phyloP scores from a whole-genome alignment of 2,888 invertebrate genomes.

The Phragmatobia fuliginosa region DNA sequence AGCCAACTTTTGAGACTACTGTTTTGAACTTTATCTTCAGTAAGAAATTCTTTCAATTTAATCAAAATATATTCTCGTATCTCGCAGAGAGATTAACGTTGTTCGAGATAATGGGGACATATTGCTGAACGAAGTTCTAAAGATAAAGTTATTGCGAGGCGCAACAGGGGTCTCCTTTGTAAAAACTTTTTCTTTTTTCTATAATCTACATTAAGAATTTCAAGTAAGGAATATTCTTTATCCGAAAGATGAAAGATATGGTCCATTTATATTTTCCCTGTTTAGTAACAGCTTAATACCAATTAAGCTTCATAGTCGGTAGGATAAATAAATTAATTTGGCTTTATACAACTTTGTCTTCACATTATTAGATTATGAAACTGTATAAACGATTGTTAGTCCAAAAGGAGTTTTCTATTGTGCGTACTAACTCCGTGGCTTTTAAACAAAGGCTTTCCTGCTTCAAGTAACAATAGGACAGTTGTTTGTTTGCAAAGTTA shows the following conservation, averaged over 20 bases:
- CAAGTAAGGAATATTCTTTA: constrained; percentile 20
- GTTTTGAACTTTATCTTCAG: neutral
- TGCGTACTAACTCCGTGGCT: neutral
- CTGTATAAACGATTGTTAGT: neutral
- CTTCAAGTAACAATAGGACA: constrained; percentile 31
- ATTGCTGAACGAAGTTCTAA: constrained; percentile 42
- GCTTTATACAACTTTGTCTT: neutral
- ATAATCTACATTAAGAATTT: constrained; percentile 19
- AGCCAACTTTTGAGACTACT: neutral
- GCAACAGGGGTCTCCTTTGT: constrained; percentile 26
- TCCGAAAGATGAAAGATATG: neutral
- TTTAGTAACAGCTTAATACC: too few relatives aligned
- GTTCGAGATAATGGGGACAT: constrained; percentile 36
- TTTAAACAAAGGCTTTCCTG: constrained; percentile 28
- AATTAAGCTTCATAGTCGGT: neutral
- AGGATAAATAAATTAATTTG: constrained; percentile 6
- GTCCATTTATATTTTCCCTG: constrained; percentile 21
- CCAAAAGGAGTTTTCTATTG: neutral
- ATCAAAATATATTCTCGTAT: constrained; percentile 31
- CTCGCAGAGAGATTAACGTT: constrained; percentile 31
- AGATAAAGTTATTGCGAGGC: constrained; percentile 34
- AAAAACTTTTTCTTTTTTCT: constrained; percentile 36
- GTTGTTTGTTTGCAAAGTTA: constrained; percentile 29
- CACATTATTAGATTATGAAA: constrained; percentile 25
- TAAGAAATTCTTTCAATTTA: constrained; percentile 19